phyloP scores from a whole-genome alignment of 2,797 vertebrate species.

The Miichthys miiuy region DNA sequence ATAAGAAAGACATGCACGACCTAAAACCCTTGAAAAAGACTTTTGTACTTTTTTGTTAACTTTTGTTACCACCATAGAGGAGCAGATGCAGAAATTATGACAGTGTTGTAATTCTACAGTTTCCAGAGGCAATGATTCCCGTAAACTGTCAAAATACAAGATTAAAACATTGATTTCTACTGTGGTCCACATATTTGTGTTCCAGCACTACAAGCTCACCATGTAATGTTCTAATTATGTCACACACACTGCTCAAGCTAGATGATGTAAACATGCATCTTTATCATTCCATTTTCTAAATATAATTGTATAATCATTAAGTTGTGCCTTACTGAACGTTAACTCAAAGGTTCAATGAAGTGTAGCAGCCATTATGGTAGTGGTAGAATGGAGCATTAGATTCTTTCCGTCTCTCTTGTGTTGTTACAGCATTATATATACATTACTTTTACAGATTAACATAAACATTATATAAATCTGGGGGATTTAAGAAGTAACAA shows the following conservation, averaged over 20 bases:
- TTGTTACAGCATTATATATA: background rate
- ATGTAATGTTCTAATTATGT: background rate
- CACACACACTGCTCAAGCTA: background rate
- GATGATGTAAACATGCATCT: background rate
- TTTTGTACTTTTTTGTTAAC: background rate
- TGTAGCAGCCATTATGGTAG: background rate
- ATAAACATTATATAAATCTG: background rate
- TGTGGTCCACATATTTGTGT: background rate
- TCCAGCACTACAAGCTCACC: background rate
- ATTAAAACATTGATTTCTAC: background rate
- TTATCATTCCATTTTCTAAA: too few species aligned
- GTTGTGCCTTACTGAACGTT: too few species aligned
- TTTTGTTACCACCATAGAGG: background rate
- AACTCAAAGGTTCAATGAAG: background rate
- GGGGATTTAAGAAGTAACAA: background rate
- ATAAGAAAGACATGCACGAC: background rate
- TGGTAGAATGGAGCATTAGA: background rate
- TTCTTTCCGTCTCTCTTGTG: background rate
- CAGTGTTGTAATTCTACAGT: background rate
- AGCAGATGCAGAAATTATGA: background rate
- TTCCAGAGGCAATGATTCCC: background rate
- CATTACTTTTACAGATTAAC: too few species aligned
- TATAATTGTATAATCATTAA: too few species aligned
- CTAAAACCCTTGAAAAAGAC: background rate
- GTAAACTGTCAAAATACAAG: background rate